phyloP scores from a whole-genome alignment of 2,113 vertebrate species.

The Pygoscelis adeliae region DNA sequence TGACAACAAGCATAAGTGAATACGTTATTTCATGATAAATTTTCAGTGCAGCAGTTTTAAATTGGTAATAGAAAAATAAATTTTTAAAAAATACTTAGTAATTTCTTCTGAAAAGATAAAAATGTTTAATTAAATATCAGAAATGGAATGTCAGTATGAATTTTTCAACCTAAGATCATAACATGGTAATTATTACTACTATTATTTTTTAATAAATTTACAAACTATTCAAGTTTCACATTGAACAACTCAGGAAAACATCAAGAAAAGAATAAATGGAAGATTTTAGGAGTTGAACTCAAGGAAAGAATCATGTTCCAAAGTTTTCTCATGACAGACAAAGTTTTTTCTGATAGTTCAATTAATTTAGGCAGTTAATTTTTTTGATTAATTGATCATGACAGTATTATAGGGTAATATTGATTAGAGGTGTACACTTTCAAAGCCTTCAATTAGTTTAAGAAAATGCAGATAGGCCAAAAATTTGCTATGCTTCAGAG shows the following conservation, averaged over 20 bases:
- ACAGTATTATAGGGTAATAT: neutral
- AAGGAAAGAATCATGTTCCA: neutral
- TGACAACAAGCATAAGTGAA: conserved; percentile 22
- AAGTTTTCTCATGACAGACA: neutral
- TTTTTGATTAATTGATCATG: neutral
- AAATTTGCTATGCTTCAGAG: neutral
- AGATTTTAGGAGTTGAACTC: neutral
- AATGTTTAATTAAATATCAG: neutral
- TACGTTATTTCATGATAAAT: neutral
- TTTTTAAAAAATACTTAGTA: neutral
- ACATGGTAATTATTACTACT: neutral
- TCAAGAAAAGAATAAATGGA: neutral
- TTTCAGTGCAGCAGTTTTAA: neutral
- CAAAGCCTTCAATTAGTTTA: neutral
- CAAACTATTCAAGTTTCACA: neutral
- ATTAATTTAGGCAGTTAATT: neutral
- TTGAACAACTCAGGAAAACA: conserved; percentile 4
- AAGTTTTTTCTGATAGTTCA: neutral
- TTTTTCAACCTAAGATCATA: conserved; percentile 19
- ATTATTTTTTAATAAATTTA: neutral
- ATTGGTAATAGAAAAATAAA: neutral
- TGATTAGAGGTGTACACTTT: neutral
- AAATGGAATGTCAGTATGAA: conserved; percentile 23
- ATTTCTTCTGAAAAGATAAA: neutral
- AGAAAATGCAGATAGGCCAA: neutral